A percentile compares a stretch with the other conserved stretches of the same genome.
phyloP scores from a whole-genome alignment of 2,888 invertebrate genomes.

The Eubasilissa splendida region DNA sequence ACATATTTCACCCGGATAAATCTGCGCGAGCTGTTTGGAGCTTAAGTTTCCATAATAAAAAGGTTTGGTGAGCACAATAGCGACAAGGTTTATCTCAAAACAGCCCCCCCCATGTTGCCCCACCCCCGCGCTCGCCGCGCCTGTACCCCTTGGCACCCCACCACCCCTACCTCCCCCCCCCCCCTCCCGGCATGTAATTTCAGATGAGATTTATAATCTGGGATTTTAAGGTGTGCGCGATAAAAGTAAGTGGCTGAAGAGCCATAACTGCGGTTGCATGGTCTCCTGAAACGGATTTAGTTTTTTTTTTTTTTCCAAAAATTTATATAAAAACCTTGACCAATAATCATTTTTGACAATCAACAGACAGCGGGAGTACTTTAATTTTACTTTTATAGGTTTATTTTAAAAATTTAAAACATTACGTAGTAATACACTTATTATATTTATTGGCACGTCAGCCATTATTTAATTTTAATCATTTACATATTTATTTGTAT shows the following conservation, averaged over 20 bases:
- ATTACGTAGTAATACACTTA: no score
- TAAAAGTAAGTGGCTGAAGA: constrained; percentile 56
- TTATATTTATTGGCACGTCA: no score
- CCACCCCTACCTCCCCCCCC: constrained; percentile 61
- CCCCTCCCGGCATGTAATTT: constrained; percentile 66
- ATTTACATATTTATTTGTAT: no score
- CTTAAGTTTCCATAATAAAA: constrained; percentile 59
- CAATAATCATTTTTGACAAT: no score
- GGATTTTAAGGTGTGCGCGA: constrained; percentile 58
- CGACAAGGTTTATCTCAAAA: constrained; percentile 58
- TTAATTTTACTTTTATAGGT: no score
- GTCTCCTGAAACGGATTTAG: background rate
- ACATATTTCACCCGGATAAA: constrained; percentile 59
- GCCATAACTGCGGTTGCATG: constrained; percentile 28
- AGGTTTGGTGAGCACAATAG: constrained; percentile 57
- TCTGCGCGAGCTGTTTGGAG: constrained; percentile 57
- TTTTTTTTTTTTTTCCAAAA: background rate
- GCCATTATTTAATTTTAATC: no score
- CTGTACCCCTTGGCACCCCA: constrained; percentile 60
- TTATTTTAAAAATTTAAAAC: no score
- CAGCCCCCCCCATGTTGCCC: constrained; percentile 52
- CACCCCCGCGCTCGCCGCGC: constrained; percentile 48
- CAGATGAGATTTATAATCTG: constrained; percentile 69
- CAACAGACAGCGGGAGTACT: no score
- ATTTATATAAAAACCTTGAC: no score